Evolutionary conservation across 2,113 vertebrate genomes (phyloP).

Genomic region (Sander vitreus): DNA sequence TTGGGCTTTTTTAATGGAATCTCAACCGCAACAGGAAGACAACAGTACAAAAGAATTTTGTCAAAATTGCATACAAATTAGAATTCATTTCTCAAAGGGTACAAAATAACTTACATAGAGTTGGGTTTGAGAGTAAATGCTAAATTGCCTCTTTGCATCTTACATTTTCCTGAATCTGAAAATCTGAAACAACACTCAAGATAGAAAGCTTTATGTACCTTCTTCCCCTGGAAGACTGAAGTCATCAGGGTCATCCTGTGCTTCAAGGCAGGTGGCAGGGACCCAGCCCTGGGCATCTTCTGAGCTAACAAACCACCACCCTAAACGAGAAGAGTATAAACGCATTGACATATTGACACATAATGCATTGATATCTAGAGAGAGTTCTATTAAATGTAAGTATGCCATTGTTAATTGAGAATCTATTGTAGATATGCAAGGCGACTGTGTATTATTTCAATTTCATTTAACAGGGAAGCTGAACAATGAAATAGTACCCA

Average conservation of each 20-base stretch:
- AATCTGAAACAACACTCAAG: not conserved
- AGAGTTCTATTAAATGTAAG: not conserved
- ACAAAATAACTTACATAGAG: not conserved
- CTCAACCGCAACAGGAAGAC: not conserved
- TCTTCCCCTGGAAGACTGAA: constrained; percentile 92
- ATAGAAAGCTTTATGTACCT: constrained; percentile 85
- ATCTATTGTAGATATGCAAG: not conserved
- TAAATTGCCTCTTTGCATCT: not conserved
- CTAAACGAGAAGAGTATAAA: constrained; percentile 74
- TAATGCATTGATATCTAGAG: not conserved
- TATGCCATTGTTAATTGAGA: too few species aligned
- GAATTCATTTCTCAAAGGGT: not conserved
- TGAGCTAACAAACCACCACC: constrained; percentile 99
- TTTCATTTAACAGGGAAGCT: not conserved
- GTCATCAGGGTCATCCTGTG: constrained; percentile 95
- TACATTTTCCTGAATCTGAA: not conserved
- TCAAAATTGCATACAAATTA: not conserved
- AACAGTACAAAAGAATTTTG: not conserved
- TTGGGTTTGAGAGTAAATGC: not conserved
- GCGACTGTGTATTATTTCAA: not conserved
- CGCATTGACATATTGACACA: not conserved
- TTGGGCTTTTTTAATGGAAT: not conserved
- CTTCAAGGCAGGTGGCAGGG: constrained; percentile 96
- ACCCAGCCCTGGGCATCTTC: constrained; percentile 98
- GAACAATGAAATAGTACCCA: not conserved